Percentiles rank a stretch among this genome's conserved stretches.
These are phyloP conservation scores for Meles meles DNA, from an alignment of 2,113 vertebrate genomes.

Conservation along the genomic window DNA sequence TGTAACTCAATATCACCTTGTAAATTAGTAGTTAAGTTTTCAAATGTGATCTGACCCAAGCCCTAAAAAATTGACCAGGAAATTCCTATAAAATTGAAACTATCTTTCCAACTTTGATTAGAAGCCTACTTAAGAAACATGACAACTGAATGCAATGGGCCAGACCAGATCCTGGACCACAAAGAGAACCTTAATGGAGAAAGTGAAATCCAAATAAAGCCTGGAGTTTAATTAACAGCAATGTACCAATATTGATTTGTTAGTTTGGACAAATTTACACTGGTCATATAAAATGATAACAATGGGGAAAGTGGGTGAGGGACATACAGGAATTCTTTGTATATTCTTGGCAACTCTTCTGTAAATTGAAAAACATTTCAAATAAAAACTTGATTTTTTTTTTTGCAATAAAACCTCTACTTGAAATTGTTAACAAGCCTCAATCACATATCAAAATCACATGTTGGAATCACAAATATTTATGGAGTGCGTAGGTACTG, in stretches of 20 bases:
- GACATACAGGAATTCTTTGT: neutral
- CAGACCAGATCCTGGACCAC: neutral
- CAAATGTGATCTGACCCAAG: neutral
- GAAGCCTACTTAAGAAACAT: neutral
- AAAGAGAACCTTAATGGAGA: neutral
- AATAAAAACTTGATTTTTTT: neutral
- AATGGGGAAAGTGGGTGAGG: neutral
- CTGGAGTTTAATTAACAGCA: neutral
- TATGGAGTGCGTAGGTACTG: neutral
- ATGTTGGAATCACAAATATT: neutral
- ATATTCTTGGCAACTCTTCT: neutral
- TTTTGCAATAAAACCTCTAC: neutral
- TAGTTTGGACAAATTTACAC: neutral
- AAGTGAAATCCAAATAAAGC: neutral
- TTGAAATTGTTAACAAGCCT: neutral
- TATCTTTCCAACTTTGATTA: neutral
- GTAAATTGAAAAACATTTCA: neutral
- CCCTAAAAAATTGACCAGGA: neutral
- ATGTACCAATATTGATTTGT: neutral
- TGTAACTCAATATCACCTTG: constrained; percentile 13
- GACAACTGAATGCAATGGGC: neutral
- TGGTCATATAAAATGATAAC: neutral
- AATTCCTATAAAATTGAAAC: constrained; percentile 18
- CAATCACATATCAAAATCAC: neutral
- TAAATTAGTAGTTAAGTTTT: constrained; percentile 32